Conservation (phyloP, 2,888 invertebrate genomes). For the Melieria picta region DNA sequence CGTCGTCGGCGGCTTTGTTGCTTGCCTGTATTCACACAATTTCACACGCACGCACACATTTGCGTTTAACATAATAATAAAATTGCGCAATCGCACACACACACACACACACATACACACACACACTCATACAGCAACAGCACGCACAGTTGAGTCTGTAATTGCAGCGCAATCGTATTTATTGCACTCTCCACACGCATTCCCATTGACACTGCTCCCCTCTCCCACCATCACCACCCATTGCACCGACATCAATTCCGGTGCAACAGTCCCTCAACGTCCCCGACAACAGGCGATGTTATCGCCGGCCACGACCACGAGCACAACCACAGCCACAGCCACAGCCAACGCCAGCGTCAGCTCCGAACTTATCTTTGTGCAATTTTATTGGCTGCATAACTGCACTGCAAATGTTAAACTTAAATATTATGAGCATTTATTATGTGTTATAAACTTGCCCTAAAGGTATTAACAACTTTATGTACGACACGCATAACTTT, state of each 20-base stretch:
- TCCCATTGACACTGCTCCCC: background rate
- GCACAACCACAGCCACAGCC: too few species aligned
- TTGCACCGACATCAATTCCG: background rate
- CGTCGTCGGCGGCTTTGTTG: background rate
- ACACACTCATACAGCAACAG: constrained; percentile 1
- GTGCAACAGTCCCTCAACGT: background rate
- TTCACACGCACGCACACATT: background rate
- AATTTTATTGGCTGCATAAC: constrained; percentile 40
- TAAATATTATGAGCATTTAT: constrained; percentile 61
- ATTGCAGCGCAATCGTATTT: background rate
- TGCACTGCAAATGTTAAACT: constrained; percentile 52
- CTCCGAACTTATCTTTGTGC: constrained; percentile 30
- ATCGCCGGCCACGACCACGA: background rate
- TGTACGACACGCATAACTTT: constrained; percentile 40
- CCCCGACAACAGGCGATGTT: background rate
- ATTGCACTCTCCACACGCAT: constrained; percentile 2
- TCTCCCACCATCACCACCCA: background rate
- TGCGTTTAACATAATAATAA: constrained; percentile 32
- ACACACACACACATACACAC: constrained; percentile 29
- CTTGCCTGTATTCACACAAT: background rate
- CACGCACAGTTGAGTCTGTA: background rate
- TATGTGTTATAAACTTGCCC: constrained; percentile 56
- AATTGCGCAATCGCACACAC: constrained; percentile 26
- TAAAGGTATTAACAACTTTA: constrained; percentile 45
- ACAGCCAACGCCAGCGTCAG: background rate